Conservation (phyloP, 2,888 invertebrate species). For the Ditylenchus weischeri region DNA sequence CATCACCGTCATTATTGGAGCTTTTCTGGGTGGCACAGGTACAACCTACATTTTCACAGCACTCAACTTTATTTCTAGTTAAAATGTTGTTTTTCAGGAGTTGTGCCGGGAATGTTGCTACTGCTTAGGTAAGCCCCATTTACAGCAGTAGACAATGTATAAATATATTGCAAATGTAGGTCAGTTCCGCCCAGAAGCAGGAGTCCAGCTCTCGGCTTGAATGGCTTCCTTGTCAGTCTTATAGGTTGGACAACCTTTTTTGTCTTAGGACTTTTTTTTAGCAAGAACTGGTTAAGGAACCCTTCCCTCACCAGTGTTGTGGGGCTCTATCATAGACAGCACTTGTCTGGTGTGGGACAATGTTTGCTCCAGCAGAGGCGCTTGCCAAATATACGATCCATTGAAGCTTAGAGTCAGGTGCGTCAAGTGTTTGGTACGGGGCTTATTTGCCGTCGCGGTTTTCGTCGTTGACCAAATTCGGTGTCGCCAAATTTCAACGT, state of each 20-base stretch:
- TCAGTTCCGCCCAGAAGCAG: slow-evolving; percentile 52
- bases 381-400: slow-evolving; percentile 60
- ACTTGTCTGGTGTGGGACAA: slow-evolving; percentile 61
- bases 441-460: no score
- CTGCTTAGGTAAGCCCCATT: slow-evolving; percentile 34
- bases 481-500: background rate
- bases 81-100: slow-evolving; percentile 11
- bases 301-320: slow-evolving; percentile 60
- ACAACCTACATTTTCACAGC: no score
- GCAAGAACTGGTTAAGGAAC: slow-evolving; percentile 41
- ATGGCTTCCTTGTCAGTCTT: slow-evolving; percentile 54
- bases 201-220: slow-evolving; percentile 51
- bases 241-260: slow-evolving; percentile 33
- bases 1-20: slow-evolving; percentile 49
- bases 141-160: background rate
- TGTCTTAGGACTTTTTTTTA: background rate
- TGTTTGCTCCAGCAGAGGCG: slow-evolving; percentile 55
- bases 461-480: no score
- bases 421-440: background rate
- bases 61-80: no score
- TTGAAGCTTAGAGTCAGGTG: slow-evolving; percentile 47
- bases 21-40: slow-evolving; percentile 50
- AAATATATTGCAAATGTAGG: background rate
- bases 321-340: slow-evolving; percentile 60
- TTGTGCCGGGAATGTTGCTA: slow-evolving; percentile 46